Evolutionary conservation across 2,113 vertebrate genomes (phyloP).

Genomic region (Barnardius zonarius): DNA sequence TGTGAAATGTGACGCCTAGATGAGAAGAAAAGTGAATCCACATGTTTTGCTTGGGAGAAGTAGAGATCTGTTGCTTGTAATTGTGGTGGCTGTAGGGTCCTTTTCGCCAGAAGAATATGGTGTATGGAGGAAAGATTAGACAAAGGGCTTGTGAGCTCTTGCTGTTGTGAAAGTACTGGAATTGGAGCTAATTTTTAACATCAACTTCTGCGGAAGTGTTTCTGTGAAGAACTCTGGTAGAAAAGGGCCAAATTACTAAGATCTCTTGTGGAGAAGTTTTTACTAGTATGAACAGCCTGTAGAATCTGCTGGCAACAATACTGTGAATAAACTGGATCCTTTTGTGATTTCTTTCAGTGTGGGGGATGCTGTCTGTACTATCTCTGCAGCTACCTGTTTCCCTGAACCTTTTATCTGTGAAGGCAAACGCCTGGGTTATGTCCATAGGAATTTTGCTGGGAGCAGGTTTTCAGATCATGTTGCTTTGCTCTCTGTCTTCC

Average conservation of each 20-base stretch:
- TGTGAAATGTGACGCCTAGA: background rate
- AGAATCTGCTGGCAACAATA: background rate
- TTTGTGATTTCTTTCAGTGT: slow-evolving; percentile 77
- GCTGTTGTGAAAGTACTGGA: background rate
- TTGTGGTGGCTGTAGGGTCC: background rate
- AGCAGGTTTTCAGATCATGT: slow-evolving; percentile 92
- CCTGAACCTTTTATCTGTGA: slow-evolving; percentile 93
- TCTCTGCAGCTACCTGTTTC: slow-evolving; percentile 92
- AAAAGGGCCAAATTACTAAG: background rate
- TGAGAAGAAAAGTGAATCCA: background rate
- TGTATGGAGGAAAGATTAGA: background rate
- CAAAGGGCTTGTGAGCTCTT: background rate
- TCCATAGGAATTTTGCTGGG: slow-evolving; percentile 94
- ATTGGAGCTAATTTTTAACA: background rate
- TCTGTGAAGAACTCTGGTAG: background rate
- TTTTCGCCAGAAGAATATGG: background rate
- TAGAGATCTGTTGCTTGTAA: background rate
- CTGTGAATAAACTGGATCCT: background rate
- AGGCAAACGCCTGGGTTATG: slow-evolving; percentile 88
- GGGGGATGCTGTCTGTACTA: slow-evolving; percentile 92
- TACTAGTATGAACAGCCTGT: background rate
- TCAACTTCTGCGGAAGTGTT: background rate
- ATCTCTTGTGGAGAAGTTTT: background rate
- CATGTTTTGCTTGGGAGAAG: background rate
- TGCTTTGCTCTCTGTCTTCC: slow-evolving; percentile 91